These are phyloP conservation scores for Arothron firmamentum DNA, from an alignment of 2,113 vertebrate genomes.

Conservation along the genomic window DNA sequence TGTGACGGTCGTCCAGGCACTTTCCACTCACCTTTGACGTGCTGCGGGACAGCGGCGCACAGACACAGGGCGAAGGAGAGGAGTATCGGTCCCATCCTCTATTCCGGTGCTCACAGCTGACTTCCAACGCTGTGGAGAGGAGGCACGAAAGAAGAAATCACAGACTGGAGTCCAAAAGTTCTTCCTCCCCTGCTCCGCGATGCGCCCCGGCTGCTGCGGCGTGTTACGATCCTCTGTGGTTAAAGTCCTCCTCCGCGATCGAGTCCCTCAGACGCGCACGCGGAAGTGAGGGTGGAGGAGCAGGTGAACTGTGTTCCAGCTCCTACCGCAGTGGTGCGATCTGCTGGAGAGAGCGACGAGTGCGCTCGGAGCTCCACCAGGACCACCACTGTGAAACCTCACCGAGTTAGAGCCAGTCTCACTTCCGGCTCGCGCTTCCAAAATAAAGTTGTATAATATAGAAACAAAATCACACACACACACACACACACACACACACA, in stretches of 20 bases:
- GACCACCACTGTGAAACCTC: slow-evolving; percentile 31
- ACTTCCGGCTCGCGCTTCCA: slow-evolving; percentile 28
- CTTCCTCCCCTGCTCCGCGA: slow-evolving; percentile 30
- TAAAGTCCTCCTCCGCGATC: slow-evolving; percentile 46
- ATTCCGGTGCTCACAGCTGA: slow-evolving; percentile 39
- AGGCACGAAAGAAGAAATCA: not conserved
- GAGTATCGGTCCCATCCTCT: slow-evolving; percentile 76
- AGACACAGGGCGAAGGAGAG: slow-evolving; percentile 68
- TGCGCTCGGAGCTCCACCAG: slow-evolving; percentile 42
- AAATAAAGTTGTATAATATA: slow-evolving; percentile 32
- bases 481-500: not conserved
- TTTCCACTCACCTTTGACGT: slow-evolving; percentile 72
- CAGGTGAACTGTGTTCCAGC: slow-evolving; percentile 51
- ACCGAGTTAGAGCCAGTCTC: rapidly evolving
- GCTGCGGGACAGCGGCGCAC: slow-evolving; percentile 74
- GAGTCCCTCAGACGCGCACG: slow-evolving; percentile 23
- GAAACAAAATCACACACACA: not conserved
- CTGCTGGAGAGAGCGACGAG: slow-evolving; percentile 55
- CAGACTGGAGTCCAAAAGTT: slow-evolving; percentile 62
- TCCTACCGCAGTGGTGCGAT: slow-evolving; percentile 74
- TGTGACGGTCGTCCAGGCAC: slow-evolving; percentile 19
- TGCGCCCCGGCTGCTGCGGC: slow-evolving; percentile 9
- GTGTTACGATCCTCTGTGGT: slow-evolving; percentile 43
- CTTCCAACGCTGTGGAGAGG: slow-evolving; percentile 64
- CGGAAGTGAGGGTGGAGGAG: slow-evolving; percentile 23